Base-by-base conservation (phyloP, 2,888 invertebrate species). In the Nymphalis urticae region DNA sequence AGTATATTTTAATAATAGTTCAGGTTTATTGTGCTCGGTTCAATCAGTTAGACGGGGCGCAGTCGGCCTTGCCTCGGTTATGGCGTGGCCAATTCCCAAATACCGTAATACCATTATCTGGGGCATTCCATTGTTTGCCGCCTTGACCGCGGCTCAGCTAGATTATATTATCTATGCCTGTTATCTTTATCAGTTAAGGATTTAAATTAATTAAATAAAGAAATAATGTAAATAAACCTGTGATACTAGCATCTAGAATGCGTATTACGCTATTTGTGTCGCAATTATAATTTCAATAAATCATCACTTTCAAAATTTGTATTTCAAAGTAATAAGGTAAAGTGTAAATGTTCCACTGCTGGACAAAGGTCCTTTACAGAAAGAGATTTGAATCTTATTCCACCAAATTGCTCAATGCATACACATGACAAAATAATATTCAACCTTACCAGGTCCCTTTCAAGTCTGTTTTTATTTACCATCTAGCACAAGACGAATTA, bases 41-140 rank as follows among this genome's bases (percentile, higher is more conserved):
- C 66, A 62, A 66, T 66, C 66, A 27, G 51, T 21, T 59, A 42
- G 73, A 69, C 73, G 72, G 74, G 71, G 74, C 72, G 64, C 73
- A 70, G 68, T 24, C 75, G 84, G 80, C 88, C 88, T 88, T 87
- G 88, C 75, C 70, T 68, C 72, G 72, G 75, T 73, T 77, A 78
- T 72, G 65, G 58, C 79, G 77, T 80, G 80, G 81, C 79, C 82
- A 80, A 81, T 82, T 83, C 82, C 83, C 80, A 80, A 85, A 85
- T 85, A 80, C 85, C 83, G 75, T 80, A 80, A 80, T 80, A 72
- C 76, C 73, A 70, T 62, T 73, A 76, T 77, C 71, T 75, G 69
- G 75, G 76, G 69, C 75, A 72, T 72, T 56, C 72, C 73, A 71
- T 71, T 71, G 74, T 74, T 72, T 59, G 69, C 65, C 68, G 72